Conservation (phyloP, 1,140 invertebrate genomes). For the Pseudomyrmex cubaensis region DNA sequence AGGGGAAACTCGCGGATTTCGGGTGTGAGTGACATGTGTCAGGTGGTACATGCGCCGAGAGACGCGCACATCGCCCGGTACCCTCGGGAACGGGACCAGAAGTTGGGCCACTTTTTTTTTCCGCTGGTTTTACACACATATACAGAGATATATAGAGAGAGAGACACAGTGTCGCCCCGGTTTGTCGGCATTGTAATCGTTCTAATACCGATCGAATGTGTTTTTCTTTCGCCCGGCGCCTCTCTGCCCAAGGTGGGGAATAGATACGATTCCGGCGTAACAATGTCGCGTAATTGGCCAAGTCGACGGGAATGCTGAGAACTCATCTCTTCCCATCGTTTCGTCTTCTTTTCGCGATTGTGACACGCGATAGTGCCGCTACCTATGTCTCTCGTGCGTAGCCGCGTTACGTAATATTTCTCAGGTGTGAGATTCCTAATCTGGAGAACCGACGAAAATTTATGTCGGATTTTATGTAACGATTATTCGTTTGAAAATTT, state of each 20-base stretch:
- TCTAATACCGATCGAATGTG: slow-evolving; percentile 54
- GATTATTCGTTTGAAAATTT: no score
- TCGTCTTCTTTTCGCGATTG: slow-evolving; percentile 10
- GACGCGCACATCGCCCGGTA: background rate
- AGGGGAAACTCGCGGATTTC: slow-evolving; percentile 55
- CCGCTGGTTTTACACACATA: slow-evolving; percentile 36
- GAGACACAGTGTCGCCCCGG: slow-evolving; percentile 27
- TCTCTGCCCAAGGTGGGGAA: slow-evolving; percentile 14
- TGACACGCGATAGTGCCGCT: slow-evolving; percentile 12
- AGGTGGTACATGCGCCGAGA: slow-evolving; percentile 16
- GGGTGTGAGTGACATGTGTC: slow-evolving; percentile 69
- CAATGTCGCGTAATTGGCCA: slow-evolving; percentile 55
- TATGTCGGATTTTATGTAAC: no score
- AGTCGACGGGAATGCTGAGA: slow-evolving; percentile 32
- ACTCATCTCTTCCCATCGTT: slow-evolving; percentile 44
- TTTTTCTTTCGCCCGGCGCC: slow-evolving; percentile 16
- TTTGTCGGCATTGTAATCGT: slow-evolving; percentile 34
- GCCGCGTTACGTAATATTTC: background rate
- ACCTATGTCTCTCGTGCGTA: background rate
- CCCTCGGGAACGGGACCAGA: slow-evolving; percentile 21
- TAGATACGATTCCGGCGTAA: slow-evolving; percentile 37
- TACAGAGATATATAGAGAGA: background rate
- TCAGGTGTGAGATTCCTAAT: background rate
- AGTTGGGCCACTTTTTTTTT: slow-evolving; percentile 52
- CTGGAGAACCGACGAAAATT: background rate